These are phyloP conservation scores for Hapalemur alaotrensis DNA, from an alignment of 2,797 vertebrate genomes.

Conservation along the genomic window DNA sequence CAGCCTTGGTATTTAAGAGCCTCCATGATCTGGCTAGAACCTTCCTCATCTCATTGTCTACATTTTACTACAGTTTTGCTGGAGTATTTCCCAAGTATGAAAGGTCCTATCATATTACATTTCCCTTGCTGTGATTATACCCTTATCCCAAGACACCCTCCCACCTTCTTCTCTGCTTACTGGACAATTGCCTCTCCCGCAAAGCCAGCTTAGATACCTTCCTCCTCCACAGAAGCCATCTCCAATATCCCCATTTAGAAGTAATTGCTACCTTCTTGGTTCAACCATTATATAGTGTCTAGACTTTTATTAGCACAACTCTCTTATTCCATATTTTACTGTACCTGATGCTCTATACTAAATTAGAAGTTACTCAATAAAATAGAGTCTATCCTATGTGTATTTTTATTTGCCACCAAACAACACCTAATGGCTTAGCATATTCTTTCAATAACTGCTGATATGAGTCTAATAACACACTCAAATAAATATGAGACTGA, in stretches of 20 bases:
- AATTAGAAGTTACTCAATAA: constrained; percentile 1
- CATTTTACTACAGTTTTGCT: neutral
- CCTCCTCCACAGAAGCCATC: neutral
- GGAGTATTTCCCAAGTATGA: neutral
- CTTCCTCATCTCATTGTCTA: neutral
- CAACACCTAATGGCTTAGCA: neutral
- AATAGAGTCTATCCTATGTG: neutral
- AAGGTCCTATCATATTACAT: neutral
- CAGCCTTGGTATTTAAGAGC: neutral
- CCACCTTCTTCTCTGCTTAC: neutral
- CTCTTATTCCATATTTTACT: neutral
- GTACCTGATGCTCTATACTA: neutral
- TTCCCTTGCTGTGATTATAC: neutral
- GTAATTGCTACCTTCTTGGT: neutral
- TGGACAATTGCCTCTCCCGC: neutral
- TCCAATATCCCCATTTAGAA: neutral
- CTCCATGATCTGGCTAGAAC: neutral
- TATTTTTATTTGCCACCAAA: constrained; percentile 13
- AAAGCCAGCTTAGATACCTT: neutral
- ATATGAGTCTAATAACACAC: neutral
- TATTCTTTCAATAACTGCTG: neutral
- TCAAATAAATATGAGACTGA: neutral
- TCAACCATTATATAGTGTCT: neutral
- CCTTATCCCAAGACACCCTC: neutral
- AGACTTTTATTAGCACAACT: neutral